Evolutionary conservation across 2,888 invertebrate genomes (phyloP).

Genomic region (Himalopsyche anomala): DNA sequence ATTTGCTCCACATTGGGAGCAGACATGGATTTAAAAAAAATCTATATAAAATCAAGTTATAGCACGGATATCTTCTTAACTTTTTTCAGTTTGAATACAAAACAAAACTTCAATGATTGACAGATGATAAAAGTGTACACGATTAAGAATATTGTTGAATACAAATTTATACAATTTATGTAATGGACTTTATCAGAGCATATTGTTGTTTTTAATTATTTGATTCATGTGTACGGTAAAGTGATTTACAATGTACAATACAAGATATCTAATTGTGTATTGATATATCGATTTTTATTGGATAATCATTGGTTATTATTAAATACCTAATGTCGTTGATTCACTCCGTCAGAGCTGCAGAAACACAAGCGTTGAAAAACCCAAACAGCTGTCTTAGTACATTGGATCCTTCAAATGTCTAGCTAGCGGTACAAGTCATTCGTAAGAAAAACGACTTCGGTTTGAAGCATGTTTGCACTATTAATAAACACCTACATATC

Average conservation of each 20-base stretch:
- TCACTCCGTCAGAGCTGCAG: background rate
- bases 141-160: too few species aligned
- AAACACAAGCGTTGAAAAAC: slow-evolving; percentile 8
- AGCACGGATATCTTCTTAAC: too few species aligned
- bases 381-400: slow-evolving; percentile 32
- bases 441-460: slow-evolving; percentile 2
- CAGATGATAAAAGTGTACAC: background rate
- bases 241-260: background rate
- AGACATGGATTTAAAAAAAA: too few species aligned
- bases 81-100: too few species aligned
- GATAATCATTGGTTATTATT: background rate
- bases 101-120: background rate
- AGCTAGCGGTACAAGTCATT: slow-evolving; percentile 11
- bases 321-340: slow-evolving; percentile 11
- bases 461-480: slow-evolving; percentile 20
- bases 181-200: background rate
- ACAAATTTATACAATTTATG: background rate
- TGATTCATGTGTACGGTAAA: background rate
- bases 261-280: background rate
- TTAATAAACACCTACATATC: slow-evolving; percentile 31
- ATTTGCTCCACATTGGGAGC: too few species aligned
- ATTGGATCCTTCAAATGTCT: slow-evolving; percentile 38
- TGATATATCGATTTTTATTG: too few species aligned
- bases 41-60: too few species aligned
- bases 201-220: background rate